These are phyloP conservation scores for Siderastrea siderea DNA, from an alignment of 92 coral and sea anemone genomes.

Conservation along the genomic window DNA sequence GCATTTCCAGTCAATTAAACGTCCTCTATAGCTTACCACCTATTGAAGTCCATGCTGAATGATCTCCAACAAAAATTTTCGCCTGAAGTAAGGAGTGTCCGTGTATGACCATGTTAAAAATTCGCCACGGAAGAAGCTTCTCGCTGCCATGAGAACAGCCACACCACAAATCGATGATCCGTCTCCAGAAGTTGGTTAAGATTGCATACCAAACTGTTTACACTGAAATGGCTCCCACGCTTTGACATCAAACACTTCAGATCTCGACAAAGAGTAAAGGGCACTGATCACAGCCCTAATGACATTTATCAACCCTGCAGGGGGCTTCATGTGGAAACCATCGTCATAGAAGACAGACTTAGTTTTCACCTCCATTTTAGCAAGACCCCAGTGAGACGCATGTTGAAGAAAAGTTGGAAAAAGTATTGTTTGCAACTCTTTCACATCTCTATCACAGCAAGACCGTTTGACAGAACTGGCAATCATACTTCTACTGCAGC, in stretches of 20 bases:
- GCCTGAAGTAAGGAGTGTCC: constrained; percentile 6
- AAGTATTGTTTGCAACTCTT: constrained; percentile 24
- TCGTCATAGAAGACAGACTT: constrained; percentile 24
- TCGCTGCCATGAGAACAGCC: constrained; percentile 48
- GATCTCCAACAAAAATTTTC: constrained; percentile 33
- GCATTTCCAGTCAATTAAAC: too few species aligned
- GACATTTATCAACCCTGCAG: not conserved
- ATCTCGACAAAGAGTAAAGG: constrained; percentile 8
- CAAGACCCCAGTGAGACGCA: constrained; percentile 39
- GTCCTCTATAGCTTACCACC: not conserved
- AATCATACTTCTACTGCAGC: constrained; percentile 12
- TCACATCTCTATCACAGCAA: constrained; percentile 13
- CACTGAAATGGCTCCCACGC: constrained; percentile 26
- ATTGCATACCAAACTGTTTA: constrained; percentile 48
- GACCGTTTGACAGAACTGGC: constrained; percentile 14
- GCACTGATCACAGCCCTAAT: constrained; percentile 8
- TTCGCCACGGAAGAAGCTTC: constrained; percentile 40
- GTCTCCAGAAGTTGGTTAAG: constrained; percentile 36
- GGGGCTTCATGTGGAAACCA: constrained; percentile 29
- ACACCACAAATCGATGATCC: constrained; percentile 62
- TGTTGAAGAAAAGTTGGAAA: constrained; percentile 30
- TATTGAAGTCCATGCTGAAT: constrained; percentile 25
- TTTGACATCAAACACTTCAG: not conserved
- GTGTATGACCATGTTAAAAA: constrained; percentile 19
- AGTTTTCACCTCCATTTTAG: constrained; percentile 32